Base-by-base conservation (phyloP, 2,113 vertebrate species). In the Tragelaphus imberbis region DNA sequence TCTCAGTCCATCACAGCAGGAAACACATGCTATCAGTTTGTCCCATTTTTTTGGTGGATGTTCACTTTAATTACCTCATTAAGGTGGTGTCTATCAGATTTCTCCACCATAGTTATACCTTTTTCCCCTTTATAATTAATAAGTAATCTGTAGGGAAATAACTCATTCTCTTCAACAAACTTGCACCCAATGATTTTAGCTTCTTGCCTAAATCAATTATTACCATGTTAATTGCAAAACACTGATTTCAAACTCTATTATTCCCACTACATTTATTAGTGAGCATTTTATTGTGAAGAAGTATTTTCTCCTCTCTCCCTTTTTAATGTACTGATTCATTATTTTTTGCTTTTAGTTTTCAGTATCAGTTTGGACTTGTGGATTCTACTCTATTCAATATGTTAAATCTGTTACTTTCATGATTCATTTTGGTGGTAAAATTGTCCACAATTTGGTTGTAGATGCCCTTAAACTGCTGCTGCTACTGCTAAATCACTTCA, bases 281-380 rank as follows among this genome's bases (percentile, higher is more conserved):
- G 44, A 86, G 21, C 33, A 90, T 27, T 97, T 63, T 53, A 28
- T 51, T 80, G 33, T 65, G 79, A 84, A 79, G 28, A 92, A 79
- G 11, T 40, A 5, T 59, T 55, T 80, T 81, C 40, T 30, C 14
- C 47, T 63, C 14, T 58, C 14, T 71, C 51, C 40, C 82, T 86
- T 91, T 36, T 61, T 33, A 88, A 55, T 94, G 15, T 49, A 65
- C 36, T 80, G 33, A 63, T 63, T 84, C 17, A 49, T 88, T 91
- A n/a, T 81, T 80, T 59, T 84, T 90, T 79, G 44, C 51, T 88
- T 92, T 91, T 75, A 84, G 36, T 81, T 94, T 93, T 95, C 71
- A 68, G 28, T 61, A 87, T 89, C 53, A 75, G n/a, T 88, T 97
- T 53, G 25, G 13, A 77, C 6, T 53, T 63, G 47, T n/a, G 5